A percentile compares a stretch with the other conserved stretches of the same genome.
phyloP scores from a whole-genome alignment of 2,797 vertebrate species.

The Chaunax sp. region DNA sequence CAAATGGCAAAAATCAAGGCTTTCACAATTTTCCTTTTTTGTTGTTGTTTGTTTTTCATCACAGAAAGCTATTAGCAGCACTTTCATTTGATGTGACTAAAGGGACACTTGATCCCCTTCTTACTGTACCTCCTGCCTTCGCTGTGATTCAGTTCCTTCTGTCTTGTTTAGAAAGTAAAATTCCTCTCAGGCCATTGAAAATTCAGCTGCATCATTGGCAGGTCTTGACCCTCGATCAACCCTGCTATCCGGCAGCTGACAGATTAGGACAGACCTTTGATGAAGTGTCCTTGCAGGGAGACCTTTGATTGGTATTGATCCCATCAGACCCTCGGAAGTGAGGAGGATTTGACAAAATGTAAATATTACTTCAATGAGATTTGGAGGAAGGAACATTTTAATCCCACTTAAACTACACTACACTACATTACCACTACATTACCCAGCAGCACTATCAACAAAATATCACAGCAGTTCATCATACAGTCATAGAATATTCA shows the following conservation, averaged over 20 bases:
- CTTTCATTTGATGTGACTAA: constrained; percentile 2
- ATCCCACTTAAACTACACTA: not conserved
- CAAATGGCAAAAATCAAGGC: too few species aligned
- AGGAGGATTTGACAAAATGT: too few species aligned
- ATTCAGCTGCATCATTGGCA: constrained; percentile 33
- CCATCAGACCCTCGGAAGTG: not conserved
- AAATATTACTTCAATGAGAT: not conserved
- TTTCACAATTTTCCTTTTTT: too few species aligned
- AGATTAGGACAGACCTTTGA: constrained; percentile 27
- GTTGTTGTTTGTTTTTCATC: too few species aligned
- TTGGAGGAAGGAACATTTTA: not conserved
- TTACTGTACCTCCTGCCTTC: constrained; percentile 1
- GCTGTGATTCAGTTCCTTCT: constrained; percentile 22
- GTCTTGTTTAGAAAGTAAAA: constrained; percentile 10
- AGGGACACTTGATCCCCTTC: not conserved
- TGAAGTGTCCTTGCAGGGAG: constrained; percentile 17
- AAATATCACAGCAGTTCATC: too few species aligned
- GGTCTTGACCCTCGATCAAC: constrained; percentile 33
- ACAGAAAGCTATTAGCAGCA: not conserved
- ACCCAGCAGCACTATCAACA: too few species aligned
- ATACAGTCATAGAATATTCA: too few species aligned
- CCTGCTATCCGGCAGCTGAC: constrained; percentile 24
- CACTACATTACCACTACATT: too few species aligned
- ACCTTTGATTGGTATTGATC: not conserved
- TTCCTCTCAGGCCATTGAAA: constrained; percentile 15